phyloP scores from a whole-genome alignment of 2,797 vertebrate species.

The Myoxocephalus aenaeus region DNA sequence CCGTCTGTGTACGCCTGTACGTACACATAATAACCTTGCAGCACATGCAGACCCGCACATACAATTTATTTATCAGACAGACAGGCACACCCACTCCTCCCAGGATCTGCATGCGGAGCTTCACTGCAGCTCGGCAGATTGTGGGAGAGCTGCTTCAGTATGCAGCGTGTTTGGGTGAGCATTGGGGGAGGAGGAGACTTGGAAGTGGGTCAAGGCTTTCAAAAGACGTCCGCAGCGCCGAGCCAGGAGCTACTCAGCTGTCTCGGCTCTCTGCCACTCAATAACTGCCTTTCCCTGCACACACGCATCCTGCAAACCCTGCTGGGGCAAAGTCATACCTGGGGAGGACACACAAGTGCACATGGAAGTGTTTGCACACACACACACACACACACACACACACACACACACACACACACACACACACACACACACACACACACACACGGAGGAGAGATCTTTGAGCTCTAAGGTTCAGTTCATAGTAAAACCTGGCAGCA shows the following conservation, averaged over 20 bases:
- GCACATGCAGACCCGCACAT: conserved; percentile 27
- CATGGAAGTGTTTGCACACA: neutral
- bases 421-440: conserved; percentile 21
- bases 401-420: conserved; percentile 16
- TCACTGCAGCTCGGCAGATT: conserved; percentile 65
- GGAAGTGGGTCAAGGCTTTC: conserved; percentile 80
- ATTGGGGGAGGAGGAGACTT: conserved; percentile 21
- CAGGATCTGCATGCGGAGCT: conserved; percentile 46
- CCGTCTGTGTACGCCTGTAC: conserved; percentile 1
- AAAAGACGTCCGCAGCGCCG: conserved; percentile 59
- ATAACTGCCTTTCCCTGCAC: conserved; percentile 32
- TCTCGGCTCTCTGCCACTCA: conserved; percentile 39
- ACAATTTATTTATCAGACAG: conserved; percentile 63
- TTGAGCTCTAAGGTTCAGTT: conserved; percentile 29
- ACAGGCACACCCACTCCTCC: conserved; percentile 51
- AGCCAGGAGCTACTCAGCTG: conserved; percentile 57
- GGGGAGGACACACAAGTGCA: conserved; percentile 24
- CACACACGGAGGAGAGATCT: neutral
- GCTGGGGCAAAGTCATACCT: conserved; percentile 57
- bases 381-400: neutral
- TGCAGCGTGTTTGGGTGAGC: conserved; percentile 64
- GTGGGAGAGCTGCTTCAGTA: conserved; percentile 62
- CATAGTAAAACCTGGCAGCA: conserved; percentile 24
- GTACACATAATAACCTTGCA: conserved; percentile 32
- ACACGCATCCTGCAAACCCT: conserved; percentile 36